Base-by-base conservation (phyloP, 2,888 invertebrate species). In the Megaustenia siamemsis region DNA sequence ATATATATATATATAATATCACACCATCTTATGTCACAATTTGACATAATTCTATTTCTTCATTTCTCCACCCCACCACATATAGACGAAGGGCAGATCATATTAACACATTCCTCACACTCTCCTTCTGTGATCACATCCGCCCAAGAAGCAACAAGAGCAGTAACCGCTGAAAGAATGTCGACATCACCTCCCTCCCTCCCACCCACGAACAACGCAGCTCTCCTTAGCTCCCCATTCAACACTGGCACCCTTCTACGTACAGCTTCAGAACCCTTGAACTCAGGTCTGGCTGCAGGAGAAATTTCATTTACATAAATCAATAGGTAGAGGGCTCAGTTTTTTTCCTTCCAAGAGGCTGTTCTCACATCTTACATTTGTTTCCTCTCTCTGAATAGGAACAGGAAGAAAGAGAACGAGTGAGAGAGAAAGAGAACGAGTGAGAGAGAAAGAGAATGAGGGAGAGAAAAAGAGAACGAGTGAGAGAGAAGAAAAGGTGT, bases 291-390 rank as follows among this genome's bases (percentile, higher is more conserved):
- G 21, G 60, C 10, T 60, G 28, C 4, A 28, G 60, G 28, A 28
- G 60, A 28, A 60, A 60, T 28, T n/a, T 60, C 60, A 60, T 60
- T 60, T 60, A 28, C 24, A 60, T 60, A 60, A 60, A 60, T 60
- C 60, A 60, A 60, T 60, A 28, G 4, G n/a, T 24, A 60, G 6
- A 60, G 60, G 3, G 60, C 60, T 60, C 24, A 60, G 28, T 10
- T 4, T n/a, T 60, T 60, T 24, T 24, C n/a, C n/a, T n/a, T n/a
- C n/a, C n/a, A 60, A n/a, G 28, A 4, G 1, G 60, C n/a, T 28
- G 28, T 53, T 18, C 53, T 53, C 18, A 24, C 15, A 15, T 53
- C 53, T 10, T 5, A 53, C 53, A 5, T 10, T 53, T 53, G 8
- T 21, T 18, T 18, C 53, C 24, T 53, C 5, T 53, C 2, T 53